phyloP scores from a whole-genome alignment of 2,797 vertebrate genomes.

The Myripristis jacobus region DNA sequence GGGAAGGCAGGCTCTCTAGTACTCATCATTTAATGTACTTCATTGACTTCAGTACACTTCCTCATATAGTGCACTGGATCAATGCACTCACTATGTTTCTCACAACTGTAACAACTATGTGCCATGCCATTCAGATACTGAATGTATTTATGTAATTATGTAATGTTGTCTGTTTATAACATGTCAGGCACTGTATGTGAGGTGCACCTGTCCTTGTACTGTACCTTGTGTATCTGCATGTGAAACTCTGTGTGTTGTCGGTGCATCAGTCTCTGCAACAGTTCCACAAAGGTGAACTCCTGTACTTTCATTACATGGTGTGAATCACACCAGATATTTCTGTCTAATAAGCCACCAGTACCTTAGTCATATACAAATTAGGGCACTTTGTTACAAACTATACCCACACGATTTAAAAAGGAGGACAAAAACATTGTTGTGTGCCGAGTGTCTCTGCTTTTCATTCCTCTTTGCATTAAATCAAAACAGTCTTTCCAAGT shows the following conservation, averaged over 20 bases:
- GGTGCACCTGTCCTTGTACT: slow-evolving; percentile 44
- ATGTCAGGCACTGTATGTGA: slow-evolving; percentile 29
- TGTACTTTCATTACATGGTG: slow-evolving; percentile 12
- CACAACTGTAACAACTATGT: too few species aligned
- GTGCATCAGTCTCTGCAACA: slow-evolving; percentile 10
- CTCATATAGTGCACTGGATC: neutral
- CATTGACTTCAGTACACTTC: neutral
- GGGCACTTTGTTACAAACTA: slow-evolving; percentile 46
- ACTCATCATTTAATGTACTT: neutral
- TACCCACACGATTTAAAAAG: slow-evolving; percentile 28
- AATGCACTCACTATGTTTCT: neutral
- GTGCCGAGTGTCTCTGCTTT: neutral
- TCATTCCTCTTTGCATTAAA: neutral
- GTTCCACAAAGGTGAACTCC: neutral
- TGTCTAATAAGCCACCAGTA: neutral
- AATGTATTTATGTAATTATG: slow-evolving; percentile 7
- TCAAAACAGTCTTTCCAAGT: neutral
- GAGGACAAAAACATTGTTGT: slow-evolving; percentile 23
- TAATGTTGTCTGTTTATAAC: slow-evolving; percentile 4
- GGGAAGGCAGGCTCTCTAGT: neutral
- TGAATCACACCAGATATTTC: slow-evolving; percentile 6
- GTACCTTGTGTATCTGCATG: slow-evolving; percentile 57
- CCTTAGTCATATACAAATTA: slow-evolving; percentile 16
- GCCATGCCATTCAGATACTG: slow-evolving; percentile 7
- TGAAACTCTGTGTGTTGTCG: slow-evolving; percentile 27